Conservation (phyloP, 2,797 vertebrate genomes). For the Orientallactaga sibirica region DNA sequence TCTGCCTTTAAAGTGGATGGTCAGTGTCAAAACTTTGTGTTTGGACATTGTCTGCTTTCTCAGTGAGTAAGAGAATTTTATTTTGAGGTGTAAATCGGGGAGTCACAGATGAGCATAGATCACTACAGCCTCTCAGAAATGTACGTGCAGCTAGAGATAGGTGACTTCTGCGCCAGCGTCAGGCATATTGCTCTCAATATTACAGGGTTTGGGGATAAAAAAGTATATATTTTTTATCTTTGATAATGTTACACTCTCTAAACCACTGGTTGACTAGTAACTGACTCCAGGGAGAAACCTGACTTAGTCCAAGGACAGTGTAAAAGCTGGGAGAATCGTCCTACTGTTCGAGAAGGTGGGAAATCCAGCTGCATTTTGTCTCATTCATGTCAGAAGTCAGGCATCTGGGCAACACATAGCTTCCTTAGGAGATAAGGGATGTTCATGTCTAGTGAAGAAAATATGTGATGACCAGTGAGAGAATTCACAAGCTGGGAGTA, state of each 20-base stretch:
- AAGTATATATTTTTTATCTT: not conserved
- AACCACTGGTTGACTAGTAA: not conserved
- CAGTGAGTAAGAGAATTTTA: not conserved
- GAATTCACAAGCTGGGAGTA: not conserved
- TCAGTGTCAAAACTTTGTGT: not conserved
- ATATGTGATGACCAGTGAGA: not conserved
- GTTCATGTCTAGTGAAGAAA: not conserved
- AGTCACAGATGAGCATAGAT: not conserved
- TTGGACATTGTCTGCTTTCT: not conserved
- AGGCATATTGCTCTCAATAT: not conserved
- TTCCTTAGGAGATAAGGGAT: not conserved
- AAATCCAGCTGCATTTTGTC: not conserved
- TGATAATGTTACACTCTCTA: not conserved
- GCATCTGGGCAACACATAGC: not conserved
- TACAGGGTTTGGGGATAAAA: not conserved
- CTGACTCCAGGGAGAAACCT: not conserved
- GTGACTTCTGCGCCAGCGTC: not conserved
- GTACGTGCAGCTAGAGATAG: not conserved
- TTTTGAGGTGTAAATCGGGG: not conserved
- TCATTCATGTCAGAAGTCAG: not conserved
- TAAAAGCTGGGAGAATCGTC: not conserved
- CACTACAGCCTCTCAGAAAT: not conserved
- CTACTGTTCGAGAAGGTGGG: not conserved
- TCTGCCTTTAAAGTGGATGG: constrained; percentile 22
- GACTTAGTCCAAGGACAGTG: not conserved